A percentile compares a stretch with the other conserved stretches of the same genome.
Conservation (phyloP, 1,140 invertebrate species). For the Anastrepha ludens region DNA sequence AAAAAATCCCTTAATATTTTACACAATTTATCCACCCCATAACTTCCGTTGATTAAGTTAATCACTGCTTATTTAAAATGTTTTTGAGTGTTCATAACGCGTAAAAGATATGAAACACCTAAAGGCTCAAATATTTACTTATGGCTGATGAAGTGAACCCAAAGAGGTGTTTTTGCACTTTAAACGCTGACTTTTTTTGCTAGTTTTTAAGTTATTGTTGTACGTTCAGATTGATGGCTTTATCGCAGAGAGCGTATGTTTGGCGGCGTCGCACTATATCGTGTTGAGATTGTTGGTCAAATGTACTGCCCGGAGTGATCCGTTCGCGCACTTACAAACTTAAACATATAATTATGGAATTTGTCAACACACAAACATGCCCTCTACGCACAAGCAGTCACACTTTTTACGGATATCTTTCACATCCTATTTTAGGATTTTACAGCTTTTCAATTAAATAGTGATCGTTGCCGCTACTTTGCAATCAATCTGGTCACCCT, state of each 20-base stretch:
- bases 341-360: background rate
- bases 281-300: background rate
- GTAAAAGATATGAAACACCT: background rate
- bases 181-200: background rate
- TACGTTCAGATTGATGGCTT: background rate
- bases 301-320: background rate
- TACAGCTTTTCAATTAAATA: background rate
- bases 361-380: background rate
- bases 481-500: slow-evolving; percentile 72
- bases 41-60: background rate
- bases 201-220: background rate
- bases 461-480: slow-evolving; percentile 65
- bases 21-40: background rate
- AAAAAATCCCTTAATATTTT: background rate
- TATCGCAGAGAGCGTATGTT: background rate
- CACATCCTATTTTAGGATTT: background rate
- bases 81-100: background rate
- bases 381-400: background rate
- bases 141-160: slow-evolving; percentile 16
- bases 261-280: background rate
- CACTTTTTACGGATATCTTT: background rate
- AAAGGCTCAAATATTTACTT: background rate
- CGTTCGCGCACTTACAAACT: background rate
- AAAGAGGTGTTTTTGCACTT: slow-evolving; percentile 22
- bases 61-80: background rate